Evolutionary conservation across 2,888 invertebrate genomes (phyloP).

Genomic region (Mythimna ferrago): DNA sequence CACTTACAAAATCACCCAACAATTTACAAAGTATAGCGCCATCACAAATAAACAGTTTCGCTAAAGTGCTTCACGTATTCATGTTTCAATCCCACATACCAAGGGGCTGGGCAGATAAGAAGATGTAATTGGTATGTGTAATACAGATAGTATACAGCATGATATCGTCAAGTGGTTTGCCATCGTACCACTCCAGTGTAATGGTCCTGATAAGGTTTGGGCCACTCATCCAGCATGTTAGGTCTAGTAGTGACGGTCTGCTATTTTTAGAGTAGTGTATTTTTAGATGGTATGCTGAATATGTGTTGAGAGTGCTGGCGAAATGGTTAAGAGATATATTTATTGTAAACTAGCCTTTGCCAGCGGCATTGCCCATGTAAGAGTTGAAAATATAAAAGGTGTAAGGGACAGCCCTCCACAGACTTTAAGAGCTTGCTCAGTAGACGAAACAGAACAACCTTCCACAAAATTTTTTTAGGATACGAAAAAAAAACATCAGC

Average conservation of each 20-base stretch:
- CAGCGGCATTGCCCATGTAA: no score
- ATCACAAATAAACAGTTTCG: constrained; percentile 39
- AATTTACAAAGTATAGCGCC: constrained; percentile 22
- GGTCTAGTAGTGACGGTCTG: constrained; percentile 25
- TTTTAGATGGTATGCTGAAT: constrained; percentile 36
- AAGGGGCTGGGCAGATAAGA: constrained; percentile 66
- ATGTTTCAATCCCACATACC: constrained; percentile 59
- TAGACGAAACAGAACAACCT: no score
- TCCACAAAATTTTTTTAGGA: no score
- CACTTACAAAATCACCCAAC: neutral
- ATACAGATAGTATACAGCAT: constrained; percentile 70
- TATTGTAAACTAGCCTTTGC: neutral
- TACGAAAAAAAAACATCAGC: no score
- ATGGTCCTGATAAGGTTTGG: constrained; percentile 60
- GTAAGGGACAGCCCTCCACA: no score
- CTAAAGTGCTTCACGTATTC: constrained; percentile 55
- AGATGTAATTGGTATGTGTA: constrained; percentile 71
- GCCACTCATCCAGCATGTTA: constrained; percentile 47
- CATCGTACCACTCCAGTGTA: constrained; percentile 60
- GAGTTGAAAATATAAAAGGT: no score
- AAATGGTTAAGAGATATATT: neutral
- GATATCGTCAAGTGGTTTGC: constrained; percentile 59
- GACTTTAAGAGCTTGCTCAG: no score
- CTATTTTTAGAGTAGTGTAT: constrained; percentile 45
- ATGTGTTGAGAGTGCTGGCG: constrained; percentile 12